These are phyloP conservation scores for Orycteropus afer DNA, from an alignment of 2,113 vertebrate species.

Conservation along the genomic window DNA sequence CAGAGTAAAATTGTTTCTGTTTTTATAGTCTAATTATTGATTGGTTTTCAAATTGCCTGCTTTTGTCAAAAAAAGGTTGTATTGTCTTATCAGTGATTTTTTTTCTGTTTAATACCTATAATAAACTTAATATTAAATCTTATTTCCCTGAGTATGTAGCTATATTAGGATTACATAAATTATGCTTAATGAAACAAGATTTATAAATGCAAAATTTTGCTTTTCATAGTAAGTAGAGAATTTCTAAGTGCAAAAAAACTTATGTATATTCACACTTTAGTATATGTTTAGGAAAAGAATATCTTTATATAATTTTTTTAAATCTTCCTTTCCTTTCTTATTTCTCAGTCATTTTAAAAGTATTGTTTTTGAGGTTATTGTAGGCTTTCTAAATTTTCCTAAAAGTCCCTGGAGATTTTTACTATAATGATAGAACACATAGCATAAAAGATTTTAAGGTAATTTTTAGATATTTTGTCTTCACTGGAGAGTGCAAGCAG, in stretches of 20 bases:
- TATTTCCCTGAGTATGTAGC: background rate
- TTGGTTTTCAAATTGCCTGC: constrained; percentile 32
- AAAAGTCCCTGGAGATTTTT: constrained; percentile 26
- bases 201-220: constrained; percentile 31
- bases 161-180: background rate
- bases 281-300: constrained; percentile 30
- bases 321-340: background rate
- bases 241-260: constrained; percentile 49
- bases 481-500: constrained; percentile 13
- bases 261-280: background rate
- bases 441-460: constrained; percentile 23
- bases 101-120: constrained; percentile 36
- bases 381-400: constrained; percentile 25
- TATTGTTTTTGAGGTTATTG: constrained; percentile 34
- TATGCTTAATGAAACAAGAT: constrained; percentile 35
- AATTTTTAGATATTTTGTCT: constrained; percentile 29
- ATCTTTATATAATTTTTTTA: background rate
- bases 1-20: constrained; percentile 27
- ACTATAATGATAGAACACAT: background rate
- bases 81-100: background rate
- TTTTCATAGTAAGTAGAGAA: background rate
- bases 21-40: constrained; percentile 31
- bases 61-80: constrained; percentile 30
- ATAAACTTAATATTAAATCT: constrained; percentile 47
- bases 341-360: background rate